Conservation (phyloP, 2,888 invertebrate genomes). For the Mongoloraphidia duomilia region DNA sequence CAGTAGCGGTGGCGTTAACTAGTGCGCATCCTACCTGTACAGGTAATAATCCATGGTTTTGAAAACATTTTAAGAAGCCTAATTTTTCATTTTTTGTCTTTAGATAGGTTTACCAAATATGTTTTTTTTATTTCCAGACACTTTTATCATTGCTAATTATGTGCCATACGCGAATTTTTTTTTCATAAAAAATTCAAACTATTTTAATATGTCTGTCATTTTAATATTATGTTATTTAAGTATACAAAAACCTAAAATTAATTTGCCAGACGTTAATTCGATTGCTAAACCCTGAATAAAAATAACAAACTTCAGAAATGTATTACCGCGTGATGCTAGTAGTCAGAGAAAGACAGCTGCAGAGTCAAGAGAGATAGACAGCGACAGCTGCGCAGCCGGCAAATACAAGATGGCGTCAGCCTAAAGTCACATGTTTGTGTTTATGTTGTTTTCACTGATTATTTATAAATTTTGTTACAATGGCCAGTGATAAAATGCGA, state of each 20-base stretch:
- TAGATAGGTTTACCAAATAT: too few relatives aligned
- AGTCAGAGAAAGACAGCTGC: neutral
- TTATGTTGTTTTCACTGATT: neutral
- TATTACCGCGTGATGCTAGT: neutral
- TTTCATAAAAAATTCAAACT: neutral
- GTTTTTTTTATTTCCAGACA: neutral
- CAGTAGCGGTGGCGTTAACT: too few relatives aligned
- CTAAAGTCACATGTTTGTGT: neutral
- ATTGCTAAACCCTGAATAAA: too few relatives aligned
- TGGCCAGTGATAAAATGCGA: constrained; percentile 7
- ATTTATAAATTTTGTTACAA: constrained; percentile 8
- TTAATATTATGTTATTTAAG: too few relatives aligned
- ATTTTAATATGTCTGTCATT: too few relatives aligned
- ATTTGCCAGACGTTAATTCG: too few relatives aligned
- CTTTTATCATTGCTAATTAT: neutral
- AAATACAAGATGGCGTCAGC: neutral
- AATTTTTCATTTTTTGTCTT: too few relatives aligned
- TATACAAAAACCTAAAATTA: too few relatives aligned
- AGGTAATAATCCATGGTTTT: too few relatives aligned
- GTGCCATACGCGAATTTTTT: neutral
- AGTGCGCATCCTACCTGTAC: too few relatives aligned
- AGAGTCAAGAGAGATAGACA: neutral
- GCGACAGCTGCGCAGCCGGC: neutral
- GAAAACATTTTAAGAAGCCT: too few relatives aligned
- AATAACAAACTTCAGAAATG: too few relatives aligned